Evolutionary conservation across 2,888 invertebrate genomes (phyloP), one percentile per base, ranked within the genome.

Genomic region (Cantharis flavilabris): DNA sequence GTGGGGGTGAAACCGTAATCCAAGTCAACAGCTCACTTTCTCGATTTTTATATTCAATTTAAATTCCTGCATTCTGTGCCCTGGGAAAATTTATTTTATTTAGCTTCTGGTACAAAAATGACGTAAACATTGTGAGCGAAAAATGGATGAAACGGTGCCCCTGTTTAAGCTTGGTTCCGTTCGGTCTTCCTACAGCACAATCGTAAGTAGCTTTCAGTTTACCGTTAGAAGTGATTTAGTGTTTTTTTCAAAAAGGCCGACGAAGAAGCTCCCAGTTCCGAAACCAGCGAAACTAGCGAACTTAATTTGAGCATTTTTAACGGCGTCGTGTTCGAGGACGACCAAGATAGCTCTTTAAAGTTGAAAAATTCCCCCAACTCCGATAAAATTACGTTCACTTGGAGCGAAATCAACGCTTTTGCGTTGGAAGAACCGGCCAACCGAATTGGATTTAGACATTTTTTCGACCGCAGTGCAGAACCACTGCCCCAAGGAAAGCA

Each of bases 371-470:
- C 18, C 10, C 2, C n/a, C 11, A 20, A 7, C 13, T 9, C 71
- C 9, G 30, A 72, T 18, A 72, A 63, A 28, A 72, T 72, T 28
- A 72, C 72, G 3, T 72, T 62, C 88, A 92, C 94, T 4, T 96
- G 96, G 96, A 92, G 92, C 70, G 93, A 94, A 79, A 89, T 96
- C 80, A 95, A 95, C 86, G 95, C 94, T 0, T 95, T 94, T 84
- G 92, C 92, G 10, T 91, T 91, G 11, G 92, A 91, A 75, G 90
- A 80, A 28, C 80, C 16, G 71, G 65, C 76, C 20, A 76, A 76
- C 62, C 64, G 69, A 30, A 75, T 76, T 63, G 69, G 30, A 70
- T 73, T 76, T 28, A 30, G 9, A 14, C 0, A 20, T 14, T 16
- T 16, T 10, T 28, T 62, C 11, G 13, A 64, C 18, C n/a, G 72